Evolutionary conservation across 2,797 vertebrate species (phyloP).

Genomic region (Pteropus rufus): DNA sequence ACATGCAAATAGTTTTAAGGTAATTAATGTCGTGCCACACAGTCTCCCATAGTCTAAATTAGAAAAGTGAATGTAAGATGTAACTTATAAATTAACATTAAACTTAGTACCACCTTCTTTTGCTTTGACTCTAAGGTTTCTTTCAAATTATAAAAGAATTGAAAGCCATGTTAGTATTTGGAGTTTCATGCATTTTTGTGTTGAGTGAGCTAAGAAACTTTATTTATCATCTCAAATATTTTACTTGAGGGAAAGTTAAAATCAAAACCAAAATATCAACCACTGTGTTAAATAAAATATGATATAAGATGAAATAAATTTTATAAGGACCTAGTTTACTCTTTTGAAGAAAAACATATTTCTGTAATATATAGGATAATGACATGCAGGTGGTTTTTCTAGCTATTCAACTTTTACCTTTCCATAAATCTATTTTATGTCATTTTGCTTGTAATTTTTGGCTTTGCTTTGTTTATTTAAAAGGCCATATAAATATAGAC

Average conservation of each 20-base stretch:
- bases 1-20: slow-evolving; percentile 41
- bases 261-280: slow-evolving; percentile 9
- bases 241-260: slow-evolving; percentile 37
- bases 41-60: not conserved
- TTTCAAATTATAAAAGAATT: slow-evolving; percentile 18
- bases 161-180: not conserved
- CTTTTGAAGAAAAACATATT: slow-evolving; percentile 2
- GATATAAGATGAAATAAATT: not conserved
- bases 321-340: slow-evolving; percentile 1
- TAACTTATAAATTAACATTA: slow-evolving; percentile 30
- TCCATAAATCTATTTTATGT: slow-evolving; percentile 54
- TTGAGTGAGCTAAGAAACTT: not conserved
- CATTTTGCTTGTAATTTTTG: slow-evolving; percentile 57
- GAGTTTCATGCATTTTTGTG: not conserved
- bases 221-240: slow-evolving; percentile 35
- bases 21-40: slow-evolving; percentile 45
- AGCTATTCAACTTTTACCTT: slow-evolving; percentile 63
- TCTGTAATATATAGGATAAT: not conserved
- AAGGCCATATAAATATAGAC: slow-evolving; percentile 61
- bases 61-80: not conserved
- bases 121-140: not conserved
- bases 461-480: slow-evolving; percentile 68
- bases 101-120: not conserved
- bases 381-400: slow-evolving; percentile 17
- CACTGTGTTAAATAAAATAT: slow-evolving; percentile 37